Evolutionary conservation across 2,797 vertebrate genomes (phyloP), one percentile per base, ranked within the genome.

Genomic region (Hoplostethus atlanticus): DNA sequence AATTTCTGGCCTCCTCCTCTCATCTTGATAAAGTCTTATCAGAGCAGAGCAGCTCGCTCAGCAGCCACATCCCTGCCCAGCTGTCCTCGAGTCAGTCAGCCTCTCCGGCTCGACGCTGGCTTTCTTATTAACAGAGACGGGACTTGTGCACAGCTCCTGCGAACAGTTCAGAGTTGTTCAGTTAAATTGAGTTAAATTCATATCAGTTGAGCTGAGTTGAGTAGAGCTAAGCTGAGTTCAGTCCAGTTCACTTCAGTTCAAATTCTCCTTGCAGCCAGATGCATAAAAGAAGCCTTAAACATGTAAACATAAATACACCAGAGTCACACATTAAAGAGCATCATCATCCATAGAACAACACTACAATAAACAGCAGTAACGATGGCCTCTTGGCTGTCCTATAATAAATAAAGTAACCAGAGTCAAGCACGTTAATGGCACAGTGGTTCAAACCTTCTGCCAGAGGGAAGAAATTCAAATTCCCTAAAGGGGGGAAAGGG

Each of bases 1-100:
- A 74, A 91, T 92, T 91, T 86, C 86, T 89, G 86, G 86, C 87
- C 91, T 91, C 86, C 73, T 86, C 80, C 88, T 90, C 75, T 83
- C 84, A 94, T 94, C 94, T 92, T 90, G 94, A 95, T 95, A 94
- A 90, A 63, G 46, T 74, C 91, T 95, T 95, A 95, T 95, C 94
- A 91, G 80, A 64, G 88, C 85, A 74, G 77, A 87, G 86, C 94
- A 95, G 94, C 83, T 83, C 52, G 51, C 70, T 71, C 88, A 75
- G 80, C 87, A 79, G 89, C 91, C 93, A 88, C 92, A 87, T 91
- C 94, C 93, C 93, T 89, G 81, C 84, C 78, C 84, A 73, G 87
- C 87, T 85, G 81, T 82, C 84, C 79, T 44, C 40, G 9, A 28
- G 28, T 28, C 28, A 28, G 28, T 28, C 28, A 28, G 28, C 28